phyloP scores from a whole-genome alignment of 2,113 vertebrate genomes.

The Apteryx mantelli region DNA sequence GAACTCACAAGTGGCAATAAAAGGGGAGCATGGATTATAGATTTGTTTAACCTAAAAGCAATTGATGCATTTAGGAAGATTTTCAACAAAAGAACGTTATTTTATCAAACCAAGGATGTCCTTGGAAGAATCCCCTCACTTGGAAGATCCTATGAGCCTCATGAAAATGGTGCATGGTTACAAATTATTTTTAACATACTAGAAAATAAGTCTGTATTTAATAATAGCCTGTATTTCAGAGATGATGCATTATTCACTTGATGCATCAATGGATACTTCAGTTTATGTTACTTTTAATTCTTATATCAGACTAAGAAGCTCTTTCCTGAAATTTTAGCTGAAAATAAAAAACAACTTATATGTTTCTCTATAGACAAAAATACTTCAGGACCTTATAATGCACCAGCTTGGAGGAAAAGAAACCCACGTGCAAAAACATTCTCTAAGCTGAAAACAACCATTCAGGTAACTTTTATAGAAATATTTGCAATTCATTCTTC shows the following conservation, averaged over 20 bases:
- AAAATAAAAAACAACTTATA: not conserved
- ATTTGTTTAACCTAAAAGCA: not conserved
- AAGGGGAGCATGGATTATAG: not conserved
- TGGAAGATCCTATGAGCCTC: not conserved
- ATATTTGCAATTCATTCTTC: not conserved
- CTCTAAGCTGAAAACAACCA: constrained; percentile 65
- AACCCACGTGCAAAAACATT: constrained; percentile 69
- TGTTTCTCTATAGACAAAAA: constrained; percentile 64
- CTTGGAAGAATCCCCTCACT: accelerated
- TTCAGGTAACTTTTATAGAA: constrained; percentile 65
- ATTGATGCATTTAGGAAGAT: not conserved
- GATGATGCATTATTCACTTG: not conserved
- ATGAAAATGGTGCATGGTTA: not conserved
- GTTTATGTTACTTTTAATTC: not conserved
- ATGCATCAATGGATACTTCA: not conserved
- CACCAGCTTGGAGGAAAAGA: constrained; percentile 68
- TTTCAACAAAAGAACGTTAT: not conserved
- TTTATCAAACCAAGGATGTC: not conserved
- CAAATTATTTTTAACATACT: not conserved
- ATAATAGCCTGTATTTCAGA: not conserved
- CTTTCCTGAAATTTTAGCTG: not conserved
- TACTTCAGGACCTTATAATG: constrained; percentile 52
- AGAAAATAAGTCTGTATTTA: not conserved
- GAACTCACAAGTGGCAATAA: not conserved
- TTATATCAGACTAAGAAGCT: not conserved